Conservation (phyloP, 2,113 vertebrate species). For the Cottus gobio region DNA sequence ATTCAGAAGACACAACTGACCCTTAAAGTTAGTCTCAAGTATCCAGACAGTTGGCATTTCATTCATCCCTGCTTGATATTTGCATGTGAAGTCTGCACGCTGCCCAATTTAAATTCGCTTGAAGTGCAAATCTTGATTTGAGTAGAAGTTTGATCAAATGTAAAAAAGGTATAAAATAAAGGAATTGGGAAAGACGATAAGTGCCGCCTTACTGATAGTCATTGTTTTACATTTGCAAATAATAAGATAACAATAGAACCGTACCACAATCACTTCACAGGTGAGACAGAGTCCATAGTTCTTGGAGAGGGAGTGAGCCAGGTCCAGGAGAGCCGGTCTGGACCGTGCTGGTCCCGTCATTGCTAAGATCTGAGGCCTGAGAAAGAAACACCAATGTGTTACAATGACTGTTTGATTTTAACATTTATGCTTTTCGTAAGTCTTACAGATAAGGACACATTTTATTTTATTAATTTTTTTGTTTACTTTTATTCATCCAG, state of each 20-base stretch:
- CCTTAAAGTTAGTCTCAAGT: conserved; percentile 20
- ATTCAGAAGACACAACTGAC: conserved; percentile 44
- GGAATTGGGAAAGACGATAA: background rate
- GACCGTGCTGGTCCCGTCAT: conserved; percentile 88
- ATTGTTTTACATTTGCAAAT: conserved; percentile 13
- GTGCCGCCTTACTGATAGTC: background rate
- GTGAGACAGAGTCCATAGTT: conserved; percentile 93
- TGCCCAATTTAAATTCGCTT: conserved; percentile 15
- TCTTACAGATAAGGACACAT: background rate
- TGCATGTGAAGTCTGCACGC: conserved; percentile 24
- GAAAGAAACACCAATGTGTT: background rate
- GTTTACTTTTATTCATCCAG: background rate
- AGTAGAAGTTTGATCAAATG: conserved; percentile 22
- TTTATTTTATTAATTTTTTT: background rate
- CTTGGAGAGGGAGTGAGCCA: conserved; percentile 92
- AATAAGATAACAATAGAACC: conserved; percentile 37
- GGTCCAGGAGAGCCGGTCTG: conserved; percentile 93
- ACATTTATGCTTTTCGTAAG: background rate
- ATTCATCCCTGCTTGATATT: conserved; percentile 45
- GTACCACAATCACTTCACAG: conserved; percentile 92
- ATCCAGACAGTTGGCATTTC: conserved; percentile 30
- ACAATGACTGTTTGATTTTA: background rate
- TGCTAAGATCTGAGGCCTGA: conserved; percentile 92
- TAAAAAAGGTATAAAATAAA: conserved; percentile 21
- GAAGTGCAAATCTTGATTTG: conserved; percentile 32